Base-by-base conservation (phyloP, 1,140 invertebrate genomes). In the Danaus plexippus region DNA sequence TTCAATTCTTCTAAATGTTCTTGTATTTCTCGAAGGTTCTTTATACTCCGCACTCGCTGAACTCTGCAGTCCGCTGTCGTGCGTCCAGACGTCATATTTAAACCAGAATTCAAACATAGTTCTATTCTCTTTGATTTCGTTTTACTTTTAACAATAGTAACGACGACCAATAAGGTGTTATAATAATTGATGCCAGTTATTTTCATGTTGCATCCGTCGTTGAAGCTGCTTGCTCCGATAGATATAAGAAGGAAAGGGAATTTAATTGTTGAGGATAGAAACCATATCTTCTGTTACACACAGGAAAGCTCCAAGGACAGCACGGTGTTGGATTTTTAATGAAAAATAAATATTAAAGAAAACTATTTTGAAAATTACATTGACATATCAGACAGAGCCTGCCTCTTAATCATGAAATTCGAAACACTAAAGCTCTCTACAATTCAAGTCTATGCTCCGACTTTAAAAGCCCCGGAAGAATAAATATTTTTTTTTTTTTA, bases 231-330 rank as follows among this genome's bases (percentile, higher is more conserved):
- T n/a, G n/a, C n/a, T n/a, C n/a, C n/a, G n/a, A n/a, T n/a, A n/a
- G 69, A 72, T 64, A 18, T 69, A 0, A 57, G 62, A 64, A 54
- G 57, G 54, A 54, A 11, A 9, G 63, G 61, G 8, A 59, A 55
- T 11, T 47, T 58, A 9, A 65, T 69, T n/a, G 46, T 48, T n/a
- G 69, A 72, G 43, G 55, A 69, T 11, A 52, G 67, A 3, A 11
- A 57, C 9, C 15, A 67, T 44, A 67, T 69, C 18, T 67, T 72
- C 10, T 69, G 64, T n/a, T 54, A 72, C 40, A n/a, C n/a, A 62
- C 53, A 11, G 59, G 61, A 9, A 13, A 61, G 12, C 44, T 11
- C 1, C 53, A 66, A 55, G 64, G 66, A 0, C 47, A 40, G n/a
- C 43, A 67, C 43, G 62, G 64, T 9, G 59, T 71, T 0, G 63